A percentile compares a stretch with the other conserved stretches of the same genome.
phyloP scores from a whole-genome alignment of 2,113 vertebrate genomes.

The Motacilla alba region DNA sequence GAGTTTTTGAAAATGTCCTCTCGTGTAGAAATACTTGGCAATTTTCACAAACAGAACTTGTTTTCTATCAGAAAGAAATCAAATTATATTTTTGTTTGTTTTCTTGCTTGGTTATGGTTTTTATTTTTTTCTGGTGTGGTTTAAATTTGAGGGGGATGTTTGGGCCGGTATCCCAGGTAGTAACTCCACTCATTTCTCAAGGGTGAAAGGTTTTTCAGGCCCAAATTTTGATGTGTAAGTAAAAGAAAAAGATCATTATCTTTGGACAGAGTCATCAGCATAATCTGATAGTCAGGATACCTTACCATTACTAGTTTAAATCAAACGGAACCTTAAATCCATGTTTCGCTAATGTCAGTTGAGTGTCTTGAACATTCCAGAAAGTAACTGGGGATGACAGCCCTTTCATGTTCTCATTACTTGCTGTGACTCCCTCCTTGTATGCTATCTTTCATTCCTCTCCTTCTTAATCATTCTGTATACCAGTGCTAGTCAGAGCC shows the following conservation, averaged over 20 bases:
- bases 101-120: neutral
- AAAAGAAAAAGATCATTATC: neutral
- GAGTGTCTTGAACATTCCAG: neutral
- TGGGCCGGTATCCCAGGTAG: accelerated
- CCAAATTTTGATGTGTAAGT: neutral
- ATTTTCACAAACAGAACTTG: neutral
- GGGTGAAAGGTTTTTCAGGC: neutral
- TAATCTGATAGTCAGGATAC: neutral
- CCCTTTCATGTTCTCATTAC: neutral
- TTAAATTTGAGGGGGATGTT: neutral
- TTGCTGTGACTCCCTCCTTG: neutral
- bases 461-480: neutral
- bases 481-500: neutral
- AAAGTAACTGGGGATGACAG: neutral
- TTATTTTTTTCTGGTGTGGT: neutral
- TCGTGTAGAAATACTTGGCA: neutral
- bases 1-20: neutral
- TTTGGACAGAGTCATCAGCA: neutral
- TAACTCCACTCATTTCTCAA: neutral
- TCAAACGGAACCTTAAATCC: neutral
- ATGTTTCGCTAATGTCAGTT: neutral
- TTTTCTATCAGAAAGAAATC: neutral
- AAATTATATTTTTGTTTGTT: neutral
- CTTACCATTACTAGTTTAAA: neutral
- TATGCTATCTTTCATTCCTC: neutral